Evolutionary conservation across 2,797 vertebrate genomes (phyloP), one percentile per base, ranked within the genome.

Genomic region (Platalea minor): DNA sequence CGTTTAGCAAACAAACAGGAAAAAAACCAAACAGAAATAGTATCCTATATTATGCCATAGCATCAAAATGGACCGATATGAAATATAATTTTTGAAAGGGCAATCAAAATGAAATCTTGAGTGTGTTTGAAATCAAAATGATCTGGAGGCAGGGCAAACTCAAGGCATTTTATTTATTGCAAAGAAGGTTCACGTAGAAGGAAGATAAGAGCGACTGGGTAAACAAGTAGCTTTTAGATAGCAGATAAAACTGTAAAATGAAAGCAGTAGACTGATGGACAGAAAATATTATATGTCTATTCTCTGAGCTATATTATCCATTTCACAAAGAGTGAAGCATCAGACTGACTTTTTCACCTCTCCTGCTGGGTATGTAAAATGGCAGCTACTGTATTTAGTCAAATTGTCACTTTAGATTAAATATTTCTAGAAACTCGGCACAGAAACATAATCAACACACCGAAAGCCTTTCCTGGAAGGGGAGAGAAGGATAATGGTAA

Each of bases 31-130:
- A 82, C 46, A 91, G 75, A 93, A 93, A 88, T n/a, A 76, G 15
- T 76, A 63, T 94, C 68, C 57, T 72, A 3, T 60, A 25, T n/a
- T 41, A n/a, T 95, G 65, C 69, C 80, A 43, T 87, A 63, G 80
- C 74, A 85, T 95, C 41, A 41, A 41, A 41, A 41, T 41, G 41
- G 41, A 41, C 41, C 41, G 87, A 70, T 91, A 95, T 87, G 84
- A 97, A 97, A 93, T 91, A 95, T 33, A 85, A 80, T 56, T 95
- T 95, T 95, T 97, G 91, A 85, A 96, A 87, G 65, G 78, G 61
- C 65, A 96, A 96, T 98, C 89, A 94, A 97, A 97, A 95, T 96
- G 60, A 96, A 97, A 97, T 95, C 92, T 96, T 90, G 85, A 91
- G 37, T 81, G 80, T 94, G 51, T 97, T 96, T 95, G 94, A 98